A percentile compares a stretch with the other conserved stretches of the same genome.
phyloP scores from a whole-genome alignment of 64 coral and sea anemone species.

The Cladopsammia gracilis region DNA sequence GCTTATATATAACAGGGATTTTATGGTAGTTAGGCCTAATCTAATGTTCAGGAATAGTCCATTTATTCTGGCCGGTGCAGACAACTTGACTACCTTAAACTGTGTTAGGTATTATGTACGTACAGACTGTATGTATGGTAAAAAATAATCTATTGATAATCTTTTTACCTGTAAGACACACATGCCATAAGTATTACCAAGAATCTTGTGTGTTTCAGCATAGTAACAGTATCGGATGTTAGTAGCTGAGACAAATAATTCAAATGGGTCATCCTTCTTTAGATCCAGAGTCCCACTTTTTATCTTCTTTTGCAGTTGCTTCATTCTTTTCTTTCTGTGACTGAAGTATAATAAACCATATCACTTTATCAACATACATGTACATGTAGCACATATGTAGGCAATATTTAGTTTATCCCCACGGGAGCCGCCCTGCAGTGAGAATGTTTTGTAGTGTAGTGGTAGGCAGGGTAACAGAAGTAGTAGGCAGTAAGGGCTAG shows the following conservation, averaged over 20 bases:
- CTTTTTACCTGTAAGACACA: constrained; percentile 88
- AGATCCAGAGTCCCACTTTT: constrained; percentile 95
- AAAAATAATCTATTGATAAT: background rate
- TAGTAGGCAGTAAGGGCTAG: too few species aligned
- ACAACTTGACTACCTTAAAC: too few species aligned
- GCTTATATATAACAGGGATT: too few species aligned
- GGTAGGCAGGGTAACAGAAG: too few species aligned
- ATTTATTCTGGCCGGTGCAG: too few species aligned
- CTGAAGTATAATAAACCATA: constrained; percentile 39
- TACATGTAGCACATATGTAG: too few species aligned
- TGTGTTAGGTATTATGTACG: background rate
- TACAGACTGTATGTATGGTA: background rate
- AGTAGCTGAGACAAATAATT: constrained; percentile 93
- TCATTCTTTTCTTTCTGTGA: constrained; percentile 98
- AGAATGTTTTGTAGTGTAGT: too few species aligned
- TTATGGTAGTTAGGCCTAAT: too few species aligned
- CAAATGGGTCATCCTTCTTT: constrained; percentile 97
- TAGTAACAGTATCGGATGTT: constrained; percentile 99
- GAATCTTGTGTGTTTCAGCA: constrained; percentile 97
- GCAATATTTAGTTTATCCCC: too few species aligned
- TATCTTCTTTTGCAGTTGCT: constrained; percentile 97
- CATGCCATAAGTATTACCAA: constrained; percentile 99
- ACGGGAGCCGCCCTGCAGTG: too few species aligned
- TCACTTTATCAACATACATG: too few species aligned
- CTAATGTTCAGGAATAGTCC: too few species aligned